Evolutionary conservation across 2,797 vertebrate genomes (phyloP), one percentile per base, ranked within the genome.

Genomic region (Neopelma chrysocephalum): DNA sequence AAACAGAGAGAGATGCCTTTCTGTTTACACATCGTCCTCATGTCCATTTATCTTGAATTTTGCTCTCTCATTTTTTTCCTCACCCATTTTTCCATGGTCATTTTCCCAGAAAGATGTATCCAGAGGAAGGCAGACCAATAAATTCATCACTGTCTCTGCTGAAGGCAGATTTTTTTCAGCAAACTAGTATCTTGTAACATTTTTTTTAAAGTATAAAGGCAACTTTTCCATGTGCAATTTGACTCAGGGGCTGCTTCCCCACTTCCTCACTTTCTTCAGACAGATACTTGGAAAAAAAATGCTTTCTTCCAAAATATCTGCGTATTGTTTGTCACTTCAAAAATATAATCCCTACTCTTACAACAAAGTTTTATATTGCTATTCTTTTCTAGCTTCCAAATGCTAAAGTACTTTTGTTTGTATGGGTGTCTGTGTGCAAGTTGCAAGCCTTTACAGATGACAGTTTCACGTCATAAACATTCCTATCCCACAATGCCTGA

Each of bases 401-500:
- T 34, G 54, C 47, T 78, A 19, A 68, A 57, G n/a, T 47, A 31
- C 27, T 56, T 64, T 16, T 68, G 40, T 65, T 73, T n/a, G 17
- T 56, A 40, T 31, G 19, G 26, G 25, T 71, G 34, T 68, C 47
- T 94, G 38, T 53, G 40, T 3, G 3, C 45, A 57, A 43, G 57
- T 27, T 93, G 54, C 42, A 87, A 66, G 62, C 15, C 76, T 92
- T 93, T 72, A 58, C 27, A 79, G 45, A 66, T 78, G 65, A 86
- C 72, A 91, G 75, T 80, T 91, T 82, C 86, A 77, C 8, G 42
- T 87, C 75, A 73, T 86, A 92, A 93, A 90, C 62, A 93, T 58
- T 94, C 68, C 51, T 78, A 81, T 82, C 51, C 84, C 66, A 79
- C 57, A 88, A 92, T 71, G 66, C 53, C 88, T 96, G 84, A 96